These are phyloP conservation scores for Hirundo rustica DNA, from an alignment of 2,797 vertebrate species.

Conservation along the genomic window DNA sequence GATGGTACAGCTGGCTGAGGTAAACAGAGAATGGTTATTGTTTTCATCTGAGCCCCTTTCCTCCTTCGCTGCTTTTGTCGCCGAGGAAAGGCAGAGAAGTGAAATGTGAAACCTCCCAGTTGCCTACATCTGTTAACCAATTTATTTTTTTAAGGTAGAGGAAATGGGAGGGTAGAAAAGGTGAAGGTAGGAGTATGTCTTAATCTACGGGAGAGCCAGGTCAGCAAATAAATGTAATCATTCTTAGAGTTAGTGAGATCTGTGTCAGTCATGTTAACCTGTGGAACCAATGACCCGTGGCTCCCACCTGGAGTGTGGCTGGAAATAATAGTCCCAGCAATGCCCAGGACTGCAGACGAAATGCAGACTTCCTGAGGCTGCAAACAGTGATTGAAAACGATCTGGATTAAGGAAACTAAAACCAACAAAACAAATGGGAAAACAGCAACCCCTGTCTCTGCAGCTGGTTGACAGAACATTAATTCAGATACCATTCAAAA, in stretches of 20 bases:
- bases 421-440: neutral
- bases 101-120: slow-evolving; percentile 17
- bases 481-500: neutral
- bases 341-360: neutral
- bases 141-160: slow-evolving; percentile 31
- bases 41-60: neutral
- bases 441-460: neutral
- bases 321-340: neutral
- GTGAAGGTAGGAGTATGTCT: slow-evolving; percentile 37
- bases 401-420: neutral
- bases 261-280: slow-evolving; percentile 26
- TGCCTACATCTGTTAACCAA: slow-evolving; percentile 28
- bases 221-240: slow-evolving; percentile 48
- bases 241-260: neutral
- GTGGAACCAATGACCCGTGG: neutral
- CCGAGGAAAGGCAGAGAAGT: neutral
- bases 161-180: slow-evolving; percentile 40
- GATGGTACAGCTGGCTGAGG: neutral
- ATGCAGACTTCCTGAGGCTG: neutral
- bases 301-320: neutral
- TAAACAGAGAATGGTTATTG: neutral
- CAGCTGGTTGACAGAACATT: slow-evolving; percentile 2
- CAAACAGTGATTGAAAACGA: neutral
- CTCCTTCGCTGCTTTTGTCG: neutral
- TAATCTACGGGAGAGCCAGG: slow-evolving; percentile 3